Base-by-base conservation (phyloP, 2,888 invertebrate genomes). In the Dasypolia templi region DNA sequence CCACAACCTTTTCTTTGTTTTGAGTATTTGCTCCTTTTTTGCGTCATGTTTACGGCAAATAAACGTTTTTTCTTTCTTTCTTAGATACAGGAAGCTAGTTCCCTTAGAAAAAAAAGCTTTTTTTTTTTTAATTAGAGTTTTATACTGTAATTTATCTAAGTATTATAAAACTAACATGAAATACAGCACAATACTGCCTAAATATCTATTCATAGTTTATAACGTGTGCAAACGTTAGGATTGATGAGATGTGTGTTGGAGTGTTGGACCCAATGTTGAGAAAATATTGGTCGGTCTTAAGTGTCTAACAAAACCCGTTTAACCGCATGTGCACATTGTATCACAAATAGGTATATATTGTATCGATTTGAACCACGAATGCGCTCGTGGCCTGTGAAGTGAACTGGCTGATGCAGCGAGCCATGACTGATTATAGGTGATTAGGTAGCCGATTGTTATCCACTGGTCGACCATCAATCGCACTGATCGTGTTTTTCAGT, bases 321-420 rank as follows among this genome's bases (percentile, higher is more conserved):
- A 64, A 19, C n/a, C n/a, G n/a, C 12, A 51, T 58, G 35, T 59
- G 29, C 71, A 51, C 56, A 26, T 14, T 61, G 32, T 46, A 19
- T 39, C n/a, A 65, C 56, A 79, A 79, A 80, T 46, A 61, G n/a
- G n/a, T n/a, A n/a, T 62, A 46, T 35, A 46, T 35, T 5, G 3
- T 66, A 80, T 64, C 56, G 75, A 67, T 79, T 79, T 29, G 32
- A 42, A 63, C 62, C 22, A 22, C 46, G 56, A 77, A 61, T 64
- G 68, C 56, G 29, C 32, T 46, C 32, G 72, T 64, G 51, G 22
- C 32, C 49, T 61, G 87, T 87, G 86, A 84, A 86, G 85, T 87
- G 84, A 86, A 83, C 82, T 73, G 79, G 65, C 71, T 72, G 79
- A 83, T 85, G 82, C 87, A 82, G 64, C 83, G 84, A 88, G 76